These are phyloP conservation scores for Eutrigla gurnardus DNA, from an alignment of 2,797 vertebrate species.

Conservation along the genomic window DNA sequence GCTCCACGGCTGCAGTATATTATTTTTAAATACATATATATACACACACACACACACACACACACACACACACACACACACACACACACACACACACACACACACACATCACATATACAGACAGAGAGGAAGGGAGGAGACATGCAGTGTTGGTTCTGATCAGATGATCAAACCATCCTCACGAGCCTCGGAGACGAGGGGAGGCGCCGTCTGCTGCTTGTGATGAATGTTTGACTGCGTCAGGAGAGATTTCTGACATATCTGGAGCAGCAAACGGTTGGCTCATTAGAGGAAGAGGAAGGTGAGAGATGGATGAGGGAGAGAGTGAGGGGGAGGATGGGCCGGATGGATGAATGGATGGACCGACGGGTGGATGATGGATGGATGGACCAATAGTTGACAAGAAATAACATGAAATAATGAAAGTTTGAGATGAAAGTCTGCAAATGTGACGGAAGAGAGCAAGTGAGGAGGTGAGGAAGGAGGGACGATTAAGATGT, in stretches of 20 bases:
- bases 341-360: slow-evolving; percentile 5
- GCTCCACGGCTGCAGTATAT: not conserved
- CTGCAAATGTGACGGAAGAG: not conserved
- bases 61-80: too few relatives aligned
- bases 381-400: slow-evolving; percentile 29
- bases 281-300: slow-evolving; percentile 68
- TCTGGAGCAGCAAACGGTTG: slow-evolving; percentile 69
- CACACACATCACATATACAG: not conserved
- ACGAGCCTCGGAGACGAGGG: slow-evolving; percentile 36
- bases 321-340: slow-evolving; percentile 23
- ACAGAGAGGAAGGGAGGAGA: slow-evolving; percentile 3
- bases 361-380: not conserved
- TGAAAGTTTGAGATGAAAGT: slow-evolving; percentile 6
- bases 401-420: slow-evolving; percentile 26
- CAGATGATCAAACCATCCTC: slow-evolving; percentile 53
- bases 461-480: not conserved
- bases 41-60: too few relatives aligned
- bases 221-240: slow-evolving; percentile 76
- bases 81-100: too few relatives aligned
- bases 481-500: slow-evolving; percentile 4
- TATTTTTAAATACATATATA: slow-evolving; percentile 21
- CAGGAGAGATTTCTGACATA: slow-evolving; percentile 71
- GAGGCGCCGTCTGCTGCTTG: not conserved
- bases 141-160: slow-evolving; percentile 33
- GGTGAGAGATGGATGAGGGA: slow-evolving; percentile 59